Base-by-base conservation (phyloP, 1,140 invertebrate genomes). In the Anagrus nilaparvatae region DNA sequence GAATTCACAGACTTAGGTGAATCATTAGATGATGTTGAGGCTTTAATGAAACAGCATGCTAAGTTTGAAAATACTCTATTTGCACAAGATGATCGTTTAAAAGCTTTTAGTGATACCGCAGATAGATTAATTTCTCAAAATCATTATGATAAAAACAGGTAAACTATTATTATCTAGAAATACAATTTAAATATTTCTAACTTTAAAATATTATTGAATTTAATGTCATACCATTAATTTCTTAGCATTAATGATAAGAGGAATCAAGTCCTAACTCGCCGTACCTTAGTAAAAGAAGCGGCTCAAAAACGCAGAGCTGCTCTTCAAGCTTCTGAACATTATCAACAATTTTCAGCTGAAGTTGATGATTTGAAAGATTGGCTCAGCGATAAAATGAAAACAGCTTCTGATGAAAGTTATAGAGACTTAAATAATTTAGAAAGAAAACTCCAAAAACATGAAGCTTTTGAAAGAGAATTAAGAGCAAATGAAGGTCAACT, bases 401-500 rank as follows among this genome's bases (percentile, higher is more conserved):
- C 85, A 4, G 90, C 92, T 0, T 81, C 81, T 5, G 94, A 97
- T 55, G 90, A 97, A 56, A 92, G 83, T 39, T 96, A 95, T 58
- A 76, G 88, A 19, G 93, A 97, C 56, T 67, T 96, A 13, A 83
- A 78, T 27, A 96, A 97, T 59, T 68, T 98, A 27, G 87, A 92
- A 44, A 74, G 90, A 3, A 97, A 97, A 62, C 67, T 97, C 3
- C 90, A 97, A 62, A 97, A 97, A 58, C 95, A 99, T 58, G 92
- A 97, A 63, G 95, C 94, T 0, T 97, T 98, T 60, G 92, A 97
- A 58, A 73, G 93, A 14, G 96, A 99, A 60, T 63, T 99, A 5
- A 74, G 87, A 27, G 86, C 90, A 1, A 95, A 95, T 60, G 87
- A 92, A 63, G 87, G 87, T 12, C 85, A 90, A 58, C 65, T 96